A percentile compares a stretch with the other conserved stretches of the same genome.
Evolutionary conservation across 1,140 invertebrate genomes (phyloP).

Genomic region (Drosophila grimshawi): DNA sequence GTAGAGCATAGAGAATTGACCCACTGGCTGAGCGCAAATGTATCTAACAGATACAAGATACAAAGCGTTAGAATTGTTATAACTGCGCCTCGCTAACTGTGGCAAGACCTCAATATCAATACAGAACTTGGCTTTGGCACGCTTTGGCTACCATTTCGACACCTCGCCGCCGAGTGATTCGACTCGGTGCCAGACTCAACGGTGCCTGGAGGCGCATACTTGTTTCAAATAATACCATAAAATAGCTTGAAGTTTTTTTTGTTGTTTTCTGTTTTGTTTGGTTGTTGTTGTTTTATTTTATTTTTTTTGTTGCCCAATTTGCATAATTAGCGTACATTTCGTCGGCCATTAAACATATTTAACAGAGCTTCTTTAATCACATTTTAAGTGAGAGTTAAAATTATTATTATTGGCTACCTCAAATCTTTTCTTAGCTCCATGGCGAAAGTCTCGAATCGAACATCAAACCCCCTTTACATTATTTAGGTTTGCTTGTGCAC

Average conservation of each 20-base stretch:
- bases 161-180: slow-evolving; percentile 10
- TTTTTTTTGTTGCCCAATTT: slow-evolving; percentile 53
- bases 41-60: slow-evolving; percentile 35
- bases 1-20: slow-evolving; percentile 57
- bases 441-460: slow-evolving; percentile 23
- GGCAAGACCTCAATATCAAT: slow-evolving; percentile 72
- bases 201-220: slow-evolving; percentile 10
- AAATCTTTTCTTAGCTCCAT: background rate
- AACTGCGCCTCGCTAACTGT: slow-evolving; percentile 70
- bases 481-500: background rate
- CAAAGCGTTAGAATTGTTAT: slow-evolving; percentile 58
- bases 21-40: slow-evolving; percentile 43
- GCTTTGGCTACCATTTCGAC: slow-evolving; percentile 35
- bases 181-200: slow-evolving; percentile 13
- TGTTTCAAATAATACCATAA: slow-evolving; percentile 3
- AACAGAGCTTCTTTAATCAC: slow-evolving; percentile 43
- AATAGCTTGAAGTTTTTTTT: slow-evolving; percentile 5
- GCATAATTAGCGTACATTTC: slow-evolving; percentile 65
- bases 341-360: slow-evolving; percentile 25
- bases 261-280: slow-evolving; percentile 5
- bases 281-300: slow-evolving; percentile 6
- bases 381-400: slow-evolving; percentile 69
- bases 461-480: background rate
- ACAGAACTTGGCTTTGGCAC: slow-evolving; percentile 63
- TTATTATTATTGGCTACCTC: slow-evolving; percentile 20